Evolutionary conservation across 2,113 vertebrate species (phyloP).

Genomic region (Ophiodon elongatus): DNA sequence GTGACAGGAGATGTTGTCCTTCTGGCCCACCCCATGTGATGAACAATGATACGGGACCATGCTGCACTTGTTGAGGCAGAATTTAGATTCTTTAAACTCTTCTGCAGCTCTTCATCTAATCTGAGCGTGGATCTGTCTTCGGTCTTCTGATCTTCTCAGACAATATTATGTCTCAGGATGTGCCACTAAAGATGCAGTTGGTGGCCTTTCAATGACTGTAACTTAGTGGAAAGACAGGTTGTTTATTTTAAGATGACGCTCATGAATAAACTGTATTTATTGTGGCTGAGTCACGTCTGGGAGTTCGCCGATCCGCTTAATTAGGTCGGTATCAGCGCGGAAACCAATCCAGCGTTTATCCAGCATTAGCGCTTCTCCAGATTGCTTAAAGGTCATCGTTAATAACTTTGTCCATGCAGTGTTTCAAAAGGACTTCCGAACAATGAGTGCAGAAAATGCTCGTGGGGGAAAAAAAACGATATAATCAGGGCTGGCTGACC

Average conservation of each 20-base stretch:
- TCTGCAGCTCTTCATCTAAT: too few relatives aligned
- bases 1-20: too few relatives aligned
- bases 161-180: background rate
- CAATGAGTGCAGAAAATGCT: too few relatives aligned
- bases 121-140: too few relatives aligned
- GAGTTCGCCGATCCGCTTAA: background rate
- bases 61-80: too few relatives aligned
- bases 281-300: background rate
- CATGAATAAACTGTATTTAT: background rate
- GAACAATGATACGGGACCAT: too few relatives aligned
- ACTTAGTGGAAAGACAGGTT: background rate
- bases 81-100: too few relatives aligned
- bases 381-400: background rate
- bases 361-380: background rate
- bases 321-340: background rate
- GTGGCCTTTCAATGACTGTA: background rate
- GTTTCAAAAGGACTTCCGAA: background rate
- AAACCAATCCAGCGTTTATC: background rate
- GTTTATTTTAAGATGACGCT: too few relatives aligned
- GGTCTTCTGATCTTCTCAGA: background rate
- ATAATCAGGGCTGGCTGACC: background rate
- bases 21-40: too few relatives aligned
- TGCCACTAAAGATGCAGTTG: background rate
- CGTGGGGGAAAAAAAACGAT: too few relatives aligned
- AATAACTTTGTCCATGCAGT: background rate